Evolutionary conservation across 2,797 vertebrate species (phyloP).

Genomic region (Anolis apletophallus): DNA sequence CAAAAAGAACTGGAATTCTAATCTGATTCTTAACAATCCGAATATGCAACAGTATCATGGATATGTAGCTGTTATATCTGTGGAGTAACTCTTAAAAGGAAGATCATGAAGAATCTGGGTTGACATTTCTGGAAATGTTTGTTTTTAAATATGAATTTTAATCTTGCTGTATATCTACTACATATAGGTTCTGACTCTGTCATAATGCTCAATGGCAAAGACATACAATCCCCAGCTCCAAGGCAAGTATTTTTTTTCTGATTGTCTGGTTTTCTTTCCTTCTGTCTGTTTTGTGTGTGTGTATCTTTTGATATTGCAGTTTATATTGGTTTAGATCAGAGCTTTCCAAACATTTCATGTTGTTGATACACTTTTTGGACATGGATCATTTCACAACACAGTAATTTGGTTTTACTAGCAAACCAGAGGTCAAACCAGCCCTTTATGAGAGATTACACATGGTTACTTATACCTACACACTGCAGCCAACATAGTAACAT

Average conservation of each 20-base stretch:
- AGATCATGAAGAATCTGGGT: not conserved
- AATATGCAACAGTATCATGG: not conserved
- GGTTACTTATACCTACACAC: too few relatives aligned
- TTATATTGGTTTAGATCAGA: not conserved
- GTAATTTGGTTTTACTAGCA: too few relatives aligned
- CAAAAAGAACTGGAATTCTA: not conserved
- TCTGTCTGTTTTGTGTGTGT: not conserved
- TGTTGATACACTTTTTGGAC: too few relatives aligned
- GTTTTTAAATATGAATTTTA: not conserved
- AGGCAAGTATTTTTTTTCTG: constrained; percentile 79
- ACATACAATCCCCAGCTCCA: constrained; percentile 82
- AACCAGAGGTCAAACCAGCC: too few relatives aligned
- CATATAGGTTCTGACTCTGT: constrained; percentile 89
- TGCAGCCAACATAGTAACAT: too few relatives aligned
- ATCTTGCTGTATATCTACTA: not conserved
- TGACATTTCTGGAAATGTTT: not conserved
- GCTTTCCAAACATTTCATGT: too few relatives aligned
- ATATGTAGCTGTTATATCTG: not conserved
- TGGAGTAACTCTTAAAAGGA: not conserved
- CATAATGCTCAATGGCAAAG: constrained; percentile 91
- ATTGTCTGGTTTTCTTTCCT: not conserved
- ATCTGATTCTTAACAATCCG: not conserved
- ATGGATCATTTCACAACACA: too few relatives aligned
- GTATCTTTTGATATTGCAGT: not conserved
- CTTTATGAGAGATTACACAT: too few relatives aligned